Base-by-base conservation (phyloP, 2,113 vertebrate species). In the Cyprinodon variegatus region DNA sequence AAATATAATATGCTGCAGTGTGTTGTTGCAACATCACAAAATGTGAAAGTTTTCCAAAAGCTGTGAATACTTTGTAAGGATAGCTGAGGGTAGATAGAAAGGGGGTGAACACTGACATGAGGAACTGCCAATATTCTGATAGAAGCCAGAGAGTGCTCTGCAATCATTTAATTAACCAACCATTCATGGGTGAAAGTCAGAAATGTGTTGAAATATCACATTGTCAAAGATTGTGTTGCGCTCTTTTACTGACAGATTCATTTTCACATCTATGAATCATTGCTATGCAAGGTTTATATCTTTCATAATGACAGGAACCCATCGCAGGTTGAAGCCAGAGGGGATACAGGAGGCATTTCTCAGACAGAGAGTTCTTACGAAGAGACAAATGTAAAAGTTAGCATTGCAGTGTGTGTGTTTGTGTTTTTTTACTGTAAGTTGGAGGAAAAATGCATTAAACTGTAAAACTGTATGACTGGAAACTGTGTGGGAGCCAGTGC, bases 51-150 rank as follows among this genome's bases (percentile, higher is more conserved):
- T 50, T 14, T 50, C 2, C 12, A 14, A 14, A 13, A 7, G 50
- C 15, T 53, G 3, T 8, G 5, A 20, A 53, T 53, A 53, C 1
- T 53, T 53, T 10, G 41, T 41, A 76, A 48, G 20, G 50, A 39
- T 70, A 78, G 69, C 76, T 68, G 79, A 84, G 74, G 74, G 72
- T 41, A 75, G 74, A 74, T 22, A 20, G 17, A n/a, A 6, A 9
- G 17, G 9, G 17, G 50, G 5, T 14, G 7, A 53, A 20, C 50
- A 53, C 50, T 77, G 75, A 70, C 61, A 59, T 4, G 11, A 65
- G 46, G 50, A 65, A 29, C n/a, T 57, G 73, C n/a, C 36, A 36
- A 65, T 45, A 65, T 22, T 39, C 22, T 68, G 71, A 66, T 60
- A 66, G 57, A 0, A 61, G 38, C 59, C 41, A 70, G 50, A 20